A percentile compares a stretch with the other conserved stretches of the same genome.
These are phyloP conservation scores for Phrynosoma platyrhinos DNA, from an alignment of 2,113 vertebrate species.

Conservation along the genomic window DNA sequence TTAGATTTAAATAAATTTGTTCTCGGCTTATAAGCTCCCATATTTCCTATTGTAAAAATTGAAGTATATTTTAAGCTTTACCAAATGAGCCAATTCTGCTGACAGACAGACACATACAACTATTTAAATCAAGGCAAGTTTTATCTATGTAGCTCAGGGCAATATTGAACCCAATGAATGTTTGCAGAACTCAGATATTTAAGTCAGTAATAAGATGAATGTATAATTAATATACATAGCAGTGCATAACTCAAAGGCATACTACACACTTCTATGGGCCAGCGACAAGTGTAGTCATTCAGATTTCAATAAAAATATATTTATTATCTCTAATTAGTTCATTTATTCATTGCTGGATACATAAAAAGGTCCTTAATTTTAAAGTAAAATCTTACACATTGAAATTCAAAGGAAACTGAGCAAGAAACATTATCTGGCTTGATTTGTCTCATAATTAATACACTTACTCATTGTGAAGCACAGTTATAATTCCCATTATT, in stretches of 20 bases:
- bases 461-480: conserved; percentile 64
- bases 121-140: conserved; percentile 30
- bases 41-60: not conserved
- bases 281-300: conserved; percentile 56
- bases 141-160: conserved; percentile 4
- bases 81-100: conserved; percentile 13
- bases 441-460: conserved; percentile 71
- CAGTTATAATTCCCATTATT: conserved; percentile 59
- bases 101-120: not conserved
- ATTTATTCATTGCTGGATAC: conserved; percentile 51
- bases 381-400: conserved; percentile 62
- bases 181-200: conserved; percentile 30
- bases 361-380: conserved; percentile 58
- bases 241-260: conserved; percentile 46
- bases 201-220: conserved; percentile 45
- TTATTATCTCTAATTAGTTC: conserved; percentile 67
- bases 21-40: not conserved
- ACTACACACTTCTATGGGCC: conserved; percentile 38
- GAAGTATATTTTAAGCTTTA: not conserved
- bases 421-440: conserved; percentile 58
- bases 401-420: conserved; percentile 65
- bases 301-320: conserved; percentile 67
- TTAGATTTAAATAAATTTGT: not conserved
- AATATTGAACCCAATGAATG: conserved; percentile 38
- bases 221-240: conserved; percentile 53